Base-by-base conservation (phyloP, 2,888 invertebrate species). In the Eristalis intricaria region DNA sequence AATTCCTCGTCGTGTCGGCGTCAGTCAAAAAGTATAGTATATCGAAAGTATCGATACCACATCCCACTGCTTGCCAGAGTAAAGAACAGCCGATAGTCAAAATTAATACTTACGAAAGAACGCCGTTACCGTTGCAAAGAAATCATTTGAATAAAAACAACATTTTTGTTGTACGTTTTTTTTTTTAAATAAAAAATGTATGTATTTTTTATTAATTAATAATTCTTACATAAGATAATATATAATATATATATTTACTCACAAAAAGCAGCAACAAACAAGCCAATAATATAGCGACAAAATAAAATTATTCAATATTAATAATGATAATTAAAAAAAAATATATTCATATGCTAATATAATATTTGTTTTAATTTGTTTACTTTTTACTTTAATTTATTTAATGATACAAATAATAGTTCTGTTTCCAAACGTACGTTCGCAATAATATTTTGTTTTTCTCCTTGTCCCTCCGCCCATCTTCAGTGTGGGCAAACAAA, bases 201-300 rank as follows among this genome's bases (percentile, higher is more conserved):
- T 87, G 84, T 87, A 84, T 87, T 87, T 87, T 87, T 87, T 87
- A 87, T 87, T 87, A 87, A 84, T 87, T 84, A 87, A 87, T 87
- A 87, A 84, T 87, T 84, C 87, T 87, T 87, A 87, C 87, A 87
- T 84, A 87, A 87, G 79, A 87, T 87, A 87, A 84, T 84, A 87
- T 87, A 87, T 84, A 87, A 87, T 87, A 87, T 83, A 86, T 86
- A 89, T 89, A 90, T 90, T 90, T 90, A 91, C 90, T 91, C 91
- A 92, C 91, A 91, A 91, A 92, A 92, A 92, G 92, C 92, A 90
- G 91, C 92, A 92, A 92, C 92, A 92, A 91, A 91, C 92, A 92
- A 92, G 92, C 91, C 89, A 89, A 90, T 90, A 89, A 88, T 88
- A 88, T 88, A 88, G 88, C 84, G 88, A 88, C 84, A 81, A 88